phyloP scores from a whole-genome alignment of 2,888 invertebrate genomes.

The Tenthredo scrophulariae region DNA sequence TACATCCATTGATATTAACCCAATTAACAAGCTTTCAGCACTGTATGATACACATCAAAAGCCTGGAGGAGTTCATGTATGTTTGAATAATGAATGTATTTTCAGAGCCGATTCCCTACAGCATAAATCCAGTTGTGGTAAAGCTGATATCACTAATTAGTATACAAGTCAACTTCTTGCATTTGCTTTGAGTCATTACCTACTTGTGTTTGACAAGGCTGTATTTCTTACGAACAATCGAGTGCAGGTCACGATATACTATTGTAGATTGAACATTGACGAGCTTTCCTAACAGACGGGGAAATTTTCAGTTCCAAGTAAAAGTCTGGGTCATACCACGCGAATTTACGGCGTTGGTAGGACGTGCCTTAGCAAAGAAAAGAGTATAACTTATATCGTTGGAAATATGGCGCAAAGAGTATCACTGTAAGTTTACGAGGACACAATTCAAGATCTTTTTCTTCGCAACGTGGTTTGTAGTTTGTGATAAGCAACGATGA shows the following conservation, averaged over 20 bases:
- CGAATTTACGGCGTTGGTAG: slow-evolving; percentile 4
- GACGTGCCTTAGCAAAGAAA: not conserved
- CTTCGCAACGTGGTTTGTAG: not conserved
- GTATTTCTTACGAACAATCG: not conserved
- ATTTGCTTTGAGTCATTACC: not conserved
- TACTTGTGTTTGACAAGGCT: not conserved
- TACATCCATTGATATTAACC: not conserved
- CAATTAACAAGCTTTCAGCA: not conserved
- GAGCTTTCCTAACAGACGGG: not conserved
- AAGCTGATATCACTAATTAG: not conserved
- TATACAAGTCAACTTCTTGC: not conserved
- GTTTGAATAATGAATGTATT: not conserved
- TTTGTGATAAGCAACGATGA: not conserved
- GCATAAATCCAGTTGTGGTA: not conserved
- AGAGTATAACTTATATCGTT: not conserved
- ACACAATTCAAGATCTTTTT: slow-evolving; percentile 23
- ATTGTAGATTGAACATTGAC: not conserved
- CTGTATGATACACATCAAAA: not conserved
- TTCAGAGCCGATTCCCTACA: not conserved
- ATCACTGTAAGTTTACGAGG: not conserved
- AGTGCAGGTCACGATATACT: not conserved
- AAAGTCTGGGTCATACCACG: not conserved
- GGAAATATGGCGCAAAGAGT: not conserved
- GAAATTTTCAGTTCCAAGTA: not conserved
- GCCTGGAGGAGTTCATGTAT: not conserved